phyloP scores from a whole-genome alignment of 2,888 invertebrate genomes.

The Apamea anceps region DNA sequence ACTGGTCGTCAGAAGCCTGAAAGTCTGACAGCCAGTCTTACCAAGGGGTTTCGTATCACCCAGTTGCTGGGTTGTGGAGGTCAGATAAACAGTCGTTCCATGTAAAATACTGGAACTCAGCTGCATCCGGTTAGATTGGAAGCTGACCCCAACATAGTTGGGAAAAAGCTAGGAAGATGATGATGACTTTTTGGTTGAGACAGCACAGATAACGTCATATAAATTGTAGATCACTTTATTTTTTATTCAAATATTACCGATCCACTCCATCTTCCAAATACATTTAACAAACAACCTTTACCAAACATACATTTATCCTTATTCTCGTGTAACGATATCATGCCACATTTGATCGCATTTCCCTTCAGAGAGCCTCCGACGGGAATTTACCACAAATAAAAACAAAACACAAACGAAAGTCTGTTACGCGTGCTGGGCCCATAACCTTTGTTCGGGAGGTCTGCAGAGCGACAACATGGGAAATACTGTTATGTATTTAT shows the following conservation, averaged over 20 bases:
- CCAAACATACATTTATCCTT: slow-evolving; percentile 11
- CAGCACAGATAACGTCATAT: not conserved
- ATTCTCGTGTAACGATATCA: slow-evolving; percentile 8
- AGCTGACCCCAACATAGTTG: too few relatives aligned
- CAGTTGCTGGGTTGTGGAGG: too few relatives aligned
- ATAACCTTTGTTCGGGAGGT: not conserved
- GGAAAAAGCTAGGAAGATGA: too few relatives aligned
- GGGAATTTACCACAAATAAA: slow-evolving; percentile 14
- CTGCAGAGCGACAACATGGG: not conserved
- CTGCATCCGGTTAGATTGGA: too few relatives aligned
- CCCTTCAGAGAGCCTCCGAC: not conserved
- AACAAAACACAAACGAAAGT: slow-evolving; percentile 18
- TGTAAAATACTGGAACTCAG: too few relatives aligned
- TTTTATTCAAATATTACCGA: not conserved
- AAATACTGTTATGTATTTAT: not conserved
- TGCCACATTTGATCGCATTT: slow-evolving; percentile 15
- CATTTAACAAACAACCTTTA: slow-evolving; percentile 16
- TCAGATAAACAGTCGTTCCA: too few relatives aligned
- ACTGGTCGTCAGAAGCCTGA: too few relatives aligned
- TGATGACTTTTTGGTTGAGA: too few relatives aligned
- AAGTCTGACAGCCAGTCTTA: too few relatives aligned
- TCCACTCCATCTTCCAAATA: not conserved
- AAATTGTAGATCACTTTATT: not conserved
- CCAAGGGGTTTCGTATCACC: too few relatives aligned
- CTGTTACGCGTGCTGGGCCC: not conserved